These are phyloP conservation scores for Pharmacophagus antenor DNA, from an alignment of 2,888 invertebrate species.

Conservation along the genomic window DNA sequence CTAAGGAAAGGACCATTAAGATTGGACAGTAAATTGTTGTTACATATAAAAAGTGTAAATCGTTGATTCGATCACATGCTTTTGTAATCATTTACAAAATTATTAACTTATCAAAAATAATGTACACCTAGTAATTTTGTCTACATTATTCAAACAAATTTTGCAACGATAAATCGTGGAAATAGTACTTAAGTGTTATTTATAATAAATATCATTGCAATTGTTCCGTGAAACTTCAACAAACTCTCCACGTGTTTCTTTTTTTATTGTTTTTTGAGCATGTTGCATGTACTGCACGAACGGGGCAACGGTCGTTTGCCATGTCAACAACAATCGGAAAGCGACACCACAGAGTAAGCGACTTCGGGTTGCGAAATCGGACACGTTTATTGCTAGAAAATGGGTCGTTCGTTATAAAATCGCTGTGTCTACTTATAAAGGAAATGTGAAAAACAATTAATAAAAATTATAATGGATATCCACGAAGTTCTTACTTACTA, in stretches of 20 bases:
- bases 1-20: too few species aligned
- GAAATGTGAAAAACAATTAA: background rate
- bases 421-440: background rate
- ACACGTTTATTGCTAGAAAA: conserved; percentile 8
- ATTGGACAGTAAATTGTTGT: too few species aligned
- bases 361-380: conserved; percentile 12
- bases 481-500: too few species aligned
- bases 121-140: too few species aligned
- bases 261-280: background rate
- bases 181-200: background rate
- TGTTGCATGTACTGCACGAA: background rate
- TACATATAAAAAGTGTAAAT: too few species aligned
- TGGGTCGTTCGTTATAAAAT: background rate
- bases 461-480: background rate
- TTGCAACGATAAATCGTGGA: background rate
- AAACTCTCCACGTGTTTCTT: background rate
- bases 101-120: too few species aligned
- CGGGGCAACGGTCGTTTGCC: background rate
- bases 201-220: background rate
- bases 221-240: background rate
- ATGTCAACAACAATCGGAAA: conserved; percentile 1
- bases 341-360: conserved; percentile 18
- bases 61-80: too few species aligned
- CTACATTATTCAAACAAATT: background rate
- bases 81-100: too few species aligned